phyloP scores from a whole-genome alignment of 2,113 vertebrate species.

The Rhegmatorhina hoffmannsi region DNA sequence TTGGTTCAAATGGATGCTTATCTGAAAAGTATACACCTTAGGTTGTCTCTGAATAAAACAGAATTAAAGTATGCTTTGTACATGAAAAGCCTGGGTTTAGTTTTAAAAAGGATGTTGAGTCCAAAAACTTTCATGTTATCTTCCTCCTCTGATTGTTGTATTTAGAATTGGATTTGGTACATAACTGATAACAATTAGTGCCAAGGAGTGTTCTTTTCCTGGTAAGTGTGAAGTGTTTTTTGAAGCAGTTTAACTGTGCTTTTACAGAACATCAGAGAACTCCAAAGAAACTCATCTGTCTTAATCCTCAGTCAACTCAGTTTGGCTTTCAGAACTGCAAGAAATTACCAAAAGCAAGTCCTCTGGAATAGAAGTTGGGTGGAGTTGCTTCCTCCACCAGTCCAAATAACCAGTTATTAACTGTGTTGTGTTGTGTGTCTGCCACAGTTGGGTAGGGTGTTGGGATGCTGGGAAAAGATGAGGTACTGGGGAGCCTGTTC shows the following conservation, averaged over 20 bases:
- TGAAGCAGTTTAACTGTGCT: background rate
- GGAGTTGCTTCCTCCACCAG: background rate
- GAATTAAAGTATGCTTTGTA: background rate
- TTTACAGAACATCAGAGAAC: background rate
- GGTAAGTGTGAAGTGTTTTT: background rate
- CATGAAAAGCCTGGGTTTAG: background rate
- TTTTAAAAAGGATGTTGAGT: background rate
- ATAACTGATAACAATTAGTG: background rate
- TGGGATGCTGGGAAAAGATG: background rate
- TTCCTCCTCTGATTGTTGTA: background rate
- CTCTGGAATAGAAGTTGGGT: background rate
- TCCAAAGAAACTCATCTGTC: background rate
- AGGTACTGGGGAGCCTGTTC: background rate
- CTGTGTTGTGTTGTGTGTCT: background rate
- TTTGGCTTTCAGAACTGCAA: background rate
- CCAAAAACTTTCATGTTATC: background rate
- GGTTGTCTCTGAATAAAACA: background rate
- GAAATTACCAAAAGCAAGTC: background rate
- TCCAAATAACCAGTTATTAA: background rate
- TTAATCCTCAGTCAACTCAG: background rate
- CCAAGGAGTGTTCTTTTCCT: background rate
- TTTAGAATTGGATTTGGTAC: background rate
- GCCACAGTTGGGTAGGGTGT: background rate
- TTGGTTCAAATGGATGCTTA: background rate
- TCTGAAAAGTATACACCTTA: background rate